Percentiles rank a stretch among this genome's conserved stretches.
Conservation (phyloP, 2,888 invertebrate species). For the Stenodera caucasica region DNA sequence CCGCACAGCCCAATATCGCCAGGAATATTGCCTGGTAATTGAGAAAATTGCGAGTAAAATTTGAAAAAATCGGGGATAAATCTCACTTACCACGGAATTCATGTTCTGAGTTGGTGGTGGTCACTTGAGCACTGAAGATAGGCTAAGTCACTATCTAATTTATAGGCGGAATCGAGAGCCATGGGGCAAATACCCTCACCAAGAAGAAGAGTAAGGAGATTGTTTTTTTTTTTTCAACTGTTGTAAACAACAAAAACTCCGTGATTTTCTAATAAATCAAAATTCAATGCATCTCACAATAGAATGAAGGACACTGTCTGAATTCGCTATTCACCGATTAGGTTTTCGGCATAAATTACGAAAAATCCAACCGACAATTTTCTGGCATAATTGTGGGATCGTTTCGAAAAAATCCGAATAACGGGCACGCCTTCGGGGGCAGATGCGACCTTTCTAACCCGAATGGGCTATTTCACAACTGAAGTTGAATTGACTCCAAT, state of each 20-base stretch:
- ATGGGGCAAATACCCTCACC: slow-evolving; percentile 29
- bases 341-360: neutral
- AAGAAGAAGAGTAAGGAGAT: slow-evolving; percentile 13
- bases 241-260: slow-evolving; percentile 11
- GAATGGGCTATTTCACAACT: neutral
- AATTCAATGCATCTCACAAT: slow-evolving; percentile 14
- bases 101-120: slow-evolving; percentile 24
- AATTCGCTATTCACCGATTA: too few species aligned
- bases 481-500: neutral
- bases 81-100: slow-evolving; percentile 25
- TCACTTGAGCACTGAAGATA: slow-evolving; percentile 28
- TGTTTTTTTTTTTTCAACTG: slow-evolving; percentile 15
- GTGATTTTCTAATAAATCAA: slow-evolving; percentile 13
- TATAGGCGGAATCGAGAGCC: slow-evolving; percentile 25
- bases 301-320: neutral
- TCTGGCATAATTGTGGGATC: too few species aligned
- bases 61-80: neutral
- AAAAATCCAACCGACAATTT: too few species aligned
- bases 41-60: slow-evolving; percentile 2
- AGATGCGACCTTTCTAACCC: neutral
- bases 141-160: slow-evolving; percentile 26
- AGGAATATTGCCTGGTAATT: slow-evolving; percentile 31
- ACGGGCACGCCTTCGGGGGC: neutral
- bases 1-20: slow-evolving; percentile 28
- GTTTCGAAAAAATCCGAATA: neutral